phyloP scores from a whole-genome alignment of 2,797 vertebrate genomes.

The Limnodromus scolopaceus region DNA sequence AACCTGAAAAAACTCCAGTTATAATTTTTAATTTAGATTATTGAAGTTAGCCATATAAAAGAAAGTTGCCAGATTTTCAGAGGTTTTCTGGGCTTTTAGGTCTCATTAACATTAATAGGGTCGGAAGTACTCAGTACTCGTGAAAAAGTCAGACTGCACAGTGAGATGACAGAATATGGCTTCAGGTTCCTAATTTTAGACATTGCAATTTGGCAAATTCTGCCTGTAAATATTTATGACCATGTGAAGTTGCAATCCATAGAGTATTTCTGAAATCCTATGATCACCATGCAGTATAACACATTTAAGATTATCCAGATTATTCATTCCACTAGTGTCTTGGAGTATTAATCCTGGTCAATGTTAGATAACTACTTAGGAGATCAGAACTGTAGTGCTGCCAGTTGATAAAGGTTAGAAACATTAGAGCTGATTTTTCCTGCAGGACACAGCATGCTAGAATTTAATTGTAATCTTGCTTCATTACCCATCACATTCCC shows the following conservation, averaged over 20 bases:
- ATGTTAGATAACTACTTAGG: background rate
- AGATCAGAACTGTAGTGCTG: constrained; percentile 4
- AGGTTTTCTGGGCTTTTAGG: background rate
- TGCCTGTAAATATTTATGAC: background rate
- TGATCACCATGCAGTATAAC: background rate
- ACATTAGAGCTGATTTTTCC: constrained; percentile 58
- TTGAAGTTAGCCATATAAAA: background rate
- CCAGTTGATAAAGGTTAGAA: constrained; percentile 52
- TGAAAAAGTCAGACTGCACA: background rate
- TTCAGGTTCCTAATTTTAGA: background rate
- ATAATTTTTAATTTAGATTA: background rate
- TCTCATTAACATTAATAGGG: background rate
- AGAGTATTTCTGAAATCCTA: background rate
- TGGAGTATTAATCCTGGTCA: constrained; percentile 23
- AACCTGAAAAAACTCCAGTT: background rate
- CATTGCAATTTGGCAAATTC: background rate
- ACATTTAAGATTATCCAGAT: background rate
- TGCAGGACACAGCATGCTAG: constrained; percentile 53
- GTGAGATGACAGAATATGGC: background rate
- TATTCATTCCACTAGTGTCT: background rate
- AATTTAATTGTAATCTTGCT: constrained; percentile 65
- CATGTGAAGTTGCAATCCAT: background rate
- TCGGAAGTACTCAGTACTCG: background rate
- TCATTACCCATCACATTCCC: constrained; percentile 55
- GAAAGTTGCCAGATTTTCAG: background rate